Conservation (phyloP, 64 coral and sea anemone genomes). For the Montipora cactus region DNA sequence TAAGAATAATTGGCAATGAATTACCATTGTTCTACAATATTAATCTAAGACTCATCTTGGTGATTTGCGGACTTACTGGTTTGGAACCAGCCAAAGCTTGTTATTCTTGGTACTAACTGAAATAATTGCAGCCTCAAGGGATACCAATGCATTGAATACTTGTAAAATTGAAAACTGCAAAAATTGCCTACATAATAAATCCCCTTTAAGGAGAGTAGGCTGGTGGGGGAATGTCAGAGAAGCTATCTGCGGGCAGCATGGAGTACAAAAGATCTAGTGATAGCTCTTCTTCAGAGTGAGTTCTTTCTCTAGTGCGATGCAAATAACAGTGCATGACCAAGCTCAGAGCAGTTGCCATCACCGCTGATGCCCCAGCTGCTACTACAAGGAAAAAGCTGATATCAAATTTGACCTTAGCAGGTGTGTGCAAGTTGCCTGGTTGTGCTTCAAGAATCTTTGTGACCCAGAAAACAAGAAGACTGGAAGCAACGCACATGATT, state of each 20-base stretch:
- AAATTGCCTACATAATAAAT: not conserved
- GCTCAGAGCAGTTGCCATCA: slow-evolving; percentile 89
- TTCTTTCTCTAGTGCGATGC: slow-evolving; percentile 52
- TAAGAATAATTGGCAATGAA: too few species aligned
- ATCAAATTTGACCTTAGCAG: slow-evolving; percentile 79
- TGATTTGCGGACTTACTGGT: too few species aligned
- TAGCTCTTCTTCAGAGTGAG: slow-evolving; percentile 83
- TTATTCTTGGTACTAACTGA: too few species aligned
- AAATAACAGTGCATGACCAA: slow-evolving; percentile 83
- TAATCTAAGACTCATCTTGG: too few species aligned
- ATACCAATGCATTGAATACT: too few species aligned
- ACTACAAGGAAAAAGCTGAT: slow-evolving; percentile 92
- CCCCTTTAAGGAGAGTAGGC: slow-evolving; percentile 81
- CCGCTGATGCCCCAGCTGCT: slow-evolving; percentile 83
- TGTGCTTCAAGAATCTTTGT: slow-evolving; percentile 76
- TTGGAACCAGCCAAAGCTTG: too few species aligned
- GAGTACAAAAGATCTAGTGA: slow-evolving; percentile 95
- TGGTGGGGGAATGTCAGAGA: slow-evolving; percentile 83
- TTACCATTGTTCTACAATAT: too few species aligned
- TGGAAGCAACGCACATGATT: slow-evolving; percentile 81
- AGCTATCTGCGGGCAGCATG: slow-evolving; percentile 84
- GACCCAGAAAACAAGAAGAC: slow-evolving; percentile 79
- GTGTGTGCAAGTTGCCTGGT: slow-evolving; percentile 32
- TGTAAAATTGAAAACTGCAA: too few species aligned
- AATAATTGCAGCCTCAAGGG: too few species aligned